Percentiles rank a stretch among this genome's conserved stretches.
Evolutionary conservation across 2,113 vertebrate species (phyloP).

Genomic region (Callipepla squamata): DNA sequence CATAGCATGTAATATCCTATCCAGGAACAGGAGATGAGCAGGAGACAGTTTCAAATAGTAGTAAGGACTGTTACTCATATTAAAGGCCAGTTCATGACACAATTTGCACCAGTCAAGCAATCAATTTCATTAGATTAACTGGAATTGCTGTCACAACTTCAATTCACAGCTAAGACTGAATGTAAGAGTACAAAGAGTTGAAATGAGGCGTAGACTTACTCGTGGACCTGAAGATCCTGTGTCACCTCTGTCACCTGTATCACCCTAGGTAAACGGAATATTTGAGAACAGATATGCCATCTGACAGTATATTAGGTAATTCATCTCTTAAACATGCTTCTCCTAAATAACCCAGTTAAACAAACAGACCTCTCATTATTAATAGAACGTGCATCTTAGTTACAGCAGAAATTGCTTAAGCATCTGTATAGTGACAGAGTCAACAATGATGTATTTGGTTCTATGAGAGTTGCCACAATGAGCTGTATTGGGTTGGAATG

Average conservation of each 20-base stretch:
- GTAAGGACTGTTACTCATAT: neutral
- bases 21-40: neutral
- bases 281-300: neutral
- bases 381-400: neutral
- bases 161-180: neutral
- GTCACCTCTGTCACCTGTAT: constrained; percentile 91
- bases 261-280: constrained; percentile 82
- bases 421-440: neutral
- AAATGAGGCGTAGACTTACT: constrained; percentile 76
- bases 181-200: neutral
- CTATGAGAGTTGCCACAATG: neutral
- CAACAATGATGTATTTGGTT: neutral
- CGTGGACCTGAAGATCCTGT: constrained; percentile 84
- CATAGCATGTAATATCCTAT: neutral
- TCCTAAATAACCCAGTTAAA: neutral
- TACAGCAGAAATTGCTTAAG: neutral
- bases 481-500: neutral
- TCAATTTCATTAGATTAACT: neutral
- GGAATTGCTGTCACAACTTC: neutral
- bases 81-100: neutral
- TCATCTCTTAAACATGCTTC: neutral
- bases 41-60: neutral
- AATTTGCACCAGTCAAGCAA: neutral
- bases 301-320: neutral
- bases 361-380: neutral